Evolutionary conservation across 2,888 invertebrate genomes (phyloP).

Genomic region (Tryphoninae sp.): DNA sequence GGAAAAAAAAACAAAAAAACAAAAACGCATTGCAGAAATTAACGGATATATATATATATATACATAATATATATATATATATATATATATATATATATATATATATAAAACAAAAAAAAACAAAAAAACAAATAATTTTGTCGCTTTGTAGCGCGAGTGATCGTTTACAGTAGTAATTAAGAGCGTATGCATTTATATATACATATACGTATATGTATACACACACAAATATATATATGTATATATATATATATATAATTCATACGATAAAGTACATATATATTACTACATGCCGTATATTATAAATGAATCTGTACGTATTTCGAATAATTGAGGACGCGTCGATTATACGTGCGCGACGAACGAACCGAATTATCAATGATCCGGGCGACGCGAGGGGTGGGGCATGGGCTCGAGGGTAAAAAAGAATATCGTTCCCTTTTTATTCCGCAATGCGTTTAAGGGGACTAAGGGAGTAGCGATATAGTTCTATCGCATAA

Average conservation of each 20-base stretch:
- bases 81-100: no score
- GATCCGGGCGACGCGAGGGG: not conserved
- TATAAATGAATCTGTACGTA: slow-evolving; percentile 18
- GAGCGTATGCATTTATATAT: slow-evolving; percentile 53
- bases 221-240: slow-evolving; percentile 36
- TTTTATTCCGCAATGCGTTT: not conserved
- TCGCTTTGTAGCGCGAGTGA: slow-evolving; percentile 75
- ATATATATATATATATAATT: slow-evolving; percentile 53
- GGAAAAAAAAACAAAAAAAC: slow-evolving; percentile 35
- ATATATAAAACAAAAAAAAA: slow-evolving; percentile 3
- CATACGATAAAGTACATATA: slow-evolving; percentile 48
- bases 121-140: slow-evolving; percentile 28
- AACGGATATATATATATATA: slow-evolving; percentile 14
- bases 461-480: slow-evolving; percentile 27
- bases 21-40: slow-evolving; percentile 40
- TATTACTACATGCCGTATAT: slow-evolving; percentile 52
- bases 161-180: slow-evolving; percentile 71
- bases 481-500: not conserved
- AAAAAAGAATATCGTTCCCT: slow-evolving; percentile 19
- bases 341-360: slow-evolving; percentile 10
- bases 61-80: no score
- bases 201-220: slow-evolving; percentile 8
- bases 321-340: slow-evolving; percentile 21
- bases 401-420: not conserved
- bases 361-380: slow-evolving; percentile 19